Conservation (phyloP, 2,888 invertebrate species). For the Hydraecia micacea region DNA sequence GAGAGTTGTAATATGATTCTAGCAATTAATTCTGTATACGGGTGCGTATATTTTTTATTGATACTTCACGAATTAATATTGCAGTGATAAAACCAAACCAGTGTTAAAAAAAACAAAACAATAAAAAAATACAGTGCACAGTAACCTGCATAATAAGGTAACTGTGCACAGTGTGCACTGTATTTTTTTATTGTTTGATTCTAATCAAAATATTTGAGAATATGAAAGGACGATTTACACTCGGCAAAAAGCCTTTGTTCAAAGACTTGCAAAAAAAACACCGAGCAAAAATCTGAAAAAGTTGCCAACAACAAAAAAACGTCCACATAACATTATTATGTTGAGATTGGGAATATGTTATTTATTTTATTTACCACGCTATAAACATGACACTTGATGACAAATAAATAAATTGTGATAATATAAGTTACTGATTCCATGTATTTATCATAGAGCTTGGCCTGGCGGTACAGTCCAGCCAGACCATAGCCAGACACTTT, state of each 20-base stretch:
- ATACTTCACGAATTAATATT: neutral
- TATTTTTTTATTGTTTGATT: neutral
- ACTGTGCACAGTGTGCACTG: neutral
- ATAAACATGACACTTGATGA: neutral
- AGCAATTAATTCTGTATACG: neutral
- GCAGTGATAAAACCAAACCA: neutral
- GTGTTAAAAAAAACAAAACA: too few species aligned
- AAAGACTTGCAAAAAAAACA: neutral
- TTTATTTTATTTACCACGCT: neutral
- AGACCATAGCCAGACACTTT: neutral
- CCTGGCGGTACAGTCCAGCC: neutral
- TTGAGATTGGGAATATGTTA: slow-evolving; percentile 3
- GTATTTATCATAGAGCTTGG: too few species aligned
- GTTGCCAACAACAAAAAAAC: slow-evolving; percentile 2
- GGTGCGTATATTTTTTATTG: neutral
- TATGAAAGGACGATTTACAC: neutral
- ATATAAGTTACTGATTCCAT: neutral
- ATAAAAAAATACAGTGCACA: too few species aligned
- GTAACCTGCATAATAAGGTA: neutral
- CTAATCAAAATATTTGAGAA: neutral
- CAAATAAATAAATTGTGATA: neutral
- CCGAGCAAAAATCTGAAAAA: neutral
- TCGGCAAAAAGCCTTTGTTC: neutral
- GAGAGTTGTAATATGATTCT: too few species aligned
- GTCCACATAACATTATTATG: neutral